Evolutionary conservation across 2,888 invertebrate species (phyloP).

Genomic region (Scaptodrosophila latifasciaeformis): DNA sequence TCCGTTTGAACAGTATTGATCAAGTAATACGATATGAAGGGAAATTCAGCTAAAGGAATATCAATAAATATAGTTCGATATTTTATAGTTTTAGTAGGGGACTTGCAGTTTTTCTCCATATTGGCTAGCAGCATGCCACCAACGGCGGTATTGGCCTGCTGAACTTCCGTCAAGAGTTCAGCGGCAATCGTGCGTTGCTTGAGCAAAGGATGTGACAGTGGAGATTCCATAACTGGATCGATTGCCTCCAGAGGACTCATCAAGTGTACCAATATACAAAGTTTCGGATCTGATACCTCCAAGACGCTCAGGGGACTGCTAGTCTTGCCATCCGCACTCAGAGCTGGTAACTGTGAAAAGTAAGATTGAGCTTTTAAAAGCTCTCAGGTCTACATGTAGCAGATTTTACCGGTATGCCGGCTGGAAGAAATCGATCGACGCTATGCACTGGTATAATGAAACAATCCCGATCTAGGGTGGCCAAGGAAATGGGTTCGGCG

Average conservation of each 20-base stretch:
- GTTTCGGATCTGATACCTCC: slow-evolving; percentile 91
- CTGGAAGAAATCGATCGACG: slow-evolving; percentile 90
- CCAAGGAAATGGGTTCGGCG: slow-evolving; percentile 84
- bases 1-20: slow-evolving; percentile 91
- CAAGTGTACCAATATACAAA: slow-evolving; percentile 90
- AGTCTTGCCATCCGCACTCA: slow-evolving; percentile 78
- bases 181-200: slow-evolving; percentile 86
- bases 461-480: slow-evolving; percentile 90
- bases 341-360: slow-evolving; percentile 78
- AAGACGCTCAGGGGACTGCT: slow-evolving; percentile 82
- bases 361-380: neutral
- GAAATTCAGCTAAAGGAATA: slow-evolving; percentile 84
- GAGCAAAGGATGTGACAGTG: slow-evolving; percentile 85
- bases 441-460: slow-evolving; percentile 95
- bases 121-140: slow-evolving; percentile 92
- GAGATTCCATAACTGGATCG: slow-evolving; percentile 90
- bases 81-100: neutral
- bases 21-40: slow-evolving; percentile 92
- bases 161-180: slow-evolving; percentile 83
- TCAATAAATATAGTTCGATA: neutral
- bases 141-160: slow-evolving; percentile 83
- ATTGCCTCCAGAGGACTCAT: slow-evolving; percentile 92
- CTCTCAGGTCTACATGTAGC: neutral
- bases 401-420: slow-evolving; percentile 85
- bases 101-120: slow-evolving; percentile 87